These are phyloP conservation scores for Arothron firmamentum DNA, from an alignment of 2,113 vertebrate genomes.

Conservation along the genomic window DNA sequence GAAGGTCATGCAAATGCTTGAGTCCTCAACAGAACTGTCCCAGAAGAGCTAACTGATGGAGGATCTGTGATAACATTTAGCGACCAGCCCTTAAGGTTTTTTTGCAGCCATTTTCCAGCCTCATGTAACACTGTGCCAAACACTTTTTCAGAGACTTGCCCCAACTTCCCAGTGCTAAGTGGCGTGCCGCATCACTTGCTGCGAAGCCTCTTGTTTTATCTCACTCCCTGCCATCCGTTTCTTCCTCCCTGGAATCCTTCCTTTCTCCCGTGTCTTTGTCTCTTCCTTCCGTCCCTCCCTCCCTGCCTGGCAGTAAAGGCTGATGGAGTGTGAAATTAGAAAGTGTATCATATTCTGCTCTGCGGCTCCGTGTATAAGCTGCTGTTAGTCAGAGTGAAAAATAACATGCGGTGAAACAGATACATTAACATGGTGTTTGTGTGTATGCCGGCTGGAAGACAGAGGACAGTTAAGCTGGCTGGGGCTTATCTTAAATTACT, in stretches of 20 bases:
- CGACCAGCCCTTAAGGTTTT: too few species aligned
- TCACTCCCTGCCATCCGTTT: constrained; percentile 46
- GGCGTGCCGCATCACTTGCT: constrained; percentile 36
- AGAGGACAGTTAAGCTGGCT: constrained; percentile 52
- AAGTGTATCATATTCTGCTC: constrained; percentile 76
- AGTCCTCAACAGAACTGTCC: too few species aligned
- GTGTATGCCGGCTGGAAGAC: constrained; percentile 17
- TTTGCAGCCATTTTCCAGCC: too few species aligned
- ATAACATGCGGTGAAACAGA: constrained; percentile 72
- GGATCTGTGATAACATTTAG: too few species aligned
- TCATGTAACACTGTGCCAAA: constrained; percentile 13
- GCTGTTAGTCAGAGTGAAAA: constrained; percentile 71
- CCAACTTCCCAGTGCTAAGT: constrained; percentile 57
- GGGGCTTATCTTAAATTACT: constrained; percentile 66
- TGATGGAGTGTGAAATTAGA: constrained; percentile 77
- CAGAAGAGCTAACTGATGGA: too few species aligned
- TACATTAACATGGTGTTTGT: constrained; percentile 63
- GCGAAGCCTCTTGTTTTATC: constrained; percentile 46
- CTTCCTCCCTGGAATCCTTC: constrained; percentile 34
- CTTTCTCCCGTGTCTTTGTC: constrained; percentile 40
- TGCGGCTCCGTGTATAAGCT: constrained; percentile 72
- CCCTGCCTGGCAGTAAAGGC: constrained; percentile 69
- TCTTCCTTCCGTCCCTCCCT: constrained; percentile 42
- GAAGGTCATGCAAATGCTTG: too few species aligned
- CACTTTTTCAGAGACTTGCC: constrained; percentile 49